Evolutionary conservation across 2,888 invertebrate genomes (phyloP).

Genomic region (Cryptus armator): DNA sequence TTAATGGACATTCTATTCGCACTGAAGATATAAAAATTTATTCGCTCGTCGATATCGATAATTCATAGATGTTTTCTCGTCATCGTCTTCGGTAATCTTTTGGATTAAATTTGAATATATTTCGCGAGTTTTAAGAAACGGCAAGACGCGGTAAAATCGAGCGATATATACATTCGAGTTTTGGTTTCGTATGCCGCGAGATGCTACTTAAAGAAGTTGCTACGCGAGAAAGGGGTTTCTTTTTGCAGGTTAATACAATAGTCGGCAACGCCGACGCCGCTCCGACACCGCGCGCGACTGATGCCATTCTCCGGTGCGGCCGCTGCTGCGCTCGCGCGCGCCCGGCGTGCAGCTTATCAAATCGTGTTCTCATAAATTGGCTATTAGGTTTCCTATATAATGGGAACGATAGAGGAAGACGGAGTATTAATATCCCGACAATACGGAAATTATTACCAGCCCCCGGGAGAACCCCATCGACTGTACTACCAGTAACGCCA

Average conservation of each 20-base stretch:
- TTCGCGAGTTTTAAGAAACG: background rate
- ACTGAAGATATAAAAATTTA: background rate
- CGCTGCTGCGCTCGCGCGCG: background rate
- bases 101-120: background rate
- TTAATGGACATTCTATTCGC: too few relatives aligned
- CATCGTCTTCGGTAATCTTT: background rate
- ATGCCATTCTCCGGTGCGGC: slow-evolving; percentile 15
- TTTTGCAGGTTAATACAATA: slow-evolving; percentile 61
- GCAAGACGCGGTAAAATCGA: background rate
- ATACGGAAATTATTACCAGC: slow-evolving; percentile 71
- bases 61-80: background rate
- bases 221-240: slow-evolving; percentile 45
- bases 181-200: background rate
- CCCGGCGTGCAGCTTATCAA: slow-evolving; percentile 69
- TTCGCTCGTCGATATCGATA: background rate
- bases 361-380: slow-evolving; percentile 74
- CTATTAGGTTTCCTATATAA: slow-evolving; percentile 73
- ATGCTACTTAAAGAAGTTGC: slow-evolving; percentile 26
- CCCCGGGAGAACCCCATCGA: slow-evolving; percentile 40
- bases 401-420: slow-evolving; percentile 64
- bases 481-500: slow-evolving; percentile 1
- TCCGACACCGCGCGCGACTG: background rate
- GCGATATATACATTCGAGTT: background rate
- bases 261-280: slow-evolving; percentile 23
- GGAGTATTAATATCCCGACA: slow-evolving; percentile 70